Percentiles rank a stretch among this genome's conserved stretches.
Conservation (phyloP, 2,888 invertebrate genomes). For the Labia minor region DNA sequence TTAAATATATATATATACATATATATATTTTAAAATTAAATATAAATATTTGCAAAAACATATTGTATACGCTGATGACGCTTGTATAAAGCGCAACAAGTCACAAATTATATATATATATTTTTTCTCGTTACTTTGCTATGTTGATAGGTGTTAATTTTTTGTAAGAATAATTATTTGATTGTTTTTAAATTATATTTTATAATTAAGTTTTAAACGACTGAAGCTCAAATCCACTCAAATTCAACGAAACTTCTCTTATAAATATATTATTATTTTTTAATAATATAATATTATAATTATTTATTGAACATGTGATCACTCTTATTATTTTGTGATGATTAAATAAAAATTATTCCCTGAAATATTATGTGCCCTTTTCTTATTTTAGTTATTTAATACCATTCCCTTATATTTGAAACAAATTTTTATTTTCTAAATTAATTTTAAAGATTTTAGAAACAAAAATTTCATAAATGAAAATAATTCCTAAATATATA, state of each 20-base stretch:
- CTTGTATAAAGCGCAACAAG: conserved; percentile 15
- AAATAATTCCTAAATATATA: background rate
- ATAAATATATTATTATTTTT: conserved; percentile 13
- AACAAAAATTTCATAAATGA: background rate
- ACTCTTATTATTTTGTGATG: conserved; percentile 1
- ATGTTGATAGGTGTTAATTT: conserved; percentile 8
- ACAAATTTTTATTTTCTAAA: conserved; percentile 3
- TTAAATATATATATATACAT: background rate
- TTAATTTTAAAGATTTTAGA: conserved; percentile 4
- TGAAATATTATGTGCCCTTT: background rate
- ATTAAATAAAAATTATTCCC: conserved; percentile 15
- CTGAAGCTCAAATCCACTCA: conserved; percentile 8
- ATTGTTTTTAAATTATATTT: conserved; percentile 16
- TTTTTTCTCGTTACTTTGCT: background rate
- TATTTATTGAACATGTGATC: conserved; percentile 16
- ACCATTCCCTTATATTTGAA: background rate
- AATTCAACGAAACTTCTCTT: conserved; percentile 16
- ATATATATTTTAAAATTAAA: conserved; percentile 13
- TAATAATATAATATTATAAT: conserved; percentile 13
- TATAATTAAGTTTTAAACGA: conserved; percentile 5
- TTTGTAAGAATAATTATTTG: conserved; percentile 8
- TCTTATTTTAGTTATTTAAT: conserved; percentile 14
- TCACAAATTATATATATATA: conserved; percentile 14
- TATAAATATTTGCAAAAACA: conserved; percentile 13
- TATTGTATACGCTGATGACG: conserved; percentile 3